Evolutionary conservation across 2,888 invertebrate genomes (phyloP).

Genomic region (Lycaena phlaeas): DNA sequence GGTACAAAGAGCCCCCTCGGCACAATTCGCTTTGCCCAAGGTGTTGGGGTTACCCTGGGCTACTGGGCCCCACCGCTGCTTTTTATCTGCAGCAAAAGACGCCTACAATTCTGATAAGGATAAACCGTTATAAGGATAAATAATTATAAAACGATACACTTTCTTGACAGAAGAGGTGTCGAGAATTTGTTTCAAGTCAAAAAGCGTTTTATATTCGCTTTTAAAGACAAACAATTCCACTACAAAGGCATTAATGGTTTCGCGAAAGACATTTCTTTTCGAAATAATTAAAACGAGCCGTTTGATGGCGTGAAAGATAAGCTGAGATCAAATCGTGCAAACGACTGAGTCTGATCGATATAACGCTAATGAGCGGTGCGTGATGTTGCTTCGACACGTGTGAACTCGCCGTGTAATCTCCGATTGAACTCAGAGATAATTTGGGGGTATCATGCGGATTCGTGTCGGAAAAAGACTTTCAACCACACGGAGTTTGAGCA

Average conservation of each 20-base stretch:
- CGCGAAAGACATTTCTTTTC: constrained; percentile 42
- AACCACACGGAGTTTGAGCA: too few species aligned
- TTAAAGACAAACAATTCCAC: constrained; percentile 30
- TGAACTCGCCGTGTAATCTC: constrained; percentile 23
- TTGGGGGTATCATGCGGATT: not conserved
- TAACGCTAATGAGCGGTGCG: constrained; percentile 49
- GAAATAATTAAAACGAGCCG: constrained; percentile 40
- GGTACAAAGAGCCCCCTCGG: too few species aligned
- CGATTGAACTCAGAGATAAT: not conserved
- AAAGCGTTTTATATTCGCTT: constrained; percentile 15
- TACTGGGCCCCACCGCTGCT: too few species aligned
- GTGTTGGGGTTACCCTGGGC: too few species aligned
- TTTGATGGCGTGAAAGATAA: constrained; percentile 28
- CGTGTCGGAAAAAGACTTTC: too few species aligned
- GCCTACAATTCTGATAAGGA: too few species aligned
- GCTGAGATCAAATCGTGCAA: constrained; percentile 11
- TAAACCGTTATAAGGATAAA: too few species aligned
- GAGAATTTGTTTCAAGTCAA: constrained; percentile 14
- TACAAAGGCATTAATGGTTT: constrained; percentile 39
- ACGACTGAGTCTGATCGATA: constrained; percentile 37
- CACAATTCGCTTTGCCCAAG: too few species aligned
- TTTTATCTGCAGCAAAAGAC: too few species aligned
- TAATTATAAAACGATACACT: too few species aligned
- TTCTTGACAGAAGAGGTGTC: too few species aligned
- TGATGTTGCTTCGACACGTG: constrained; percentile 37